Evolutionary conservation across 2,888 invertebrate species (phyloP), one percentile per base, ranked within the genome.

Genomic region (Chouioia cunea): DNA sequence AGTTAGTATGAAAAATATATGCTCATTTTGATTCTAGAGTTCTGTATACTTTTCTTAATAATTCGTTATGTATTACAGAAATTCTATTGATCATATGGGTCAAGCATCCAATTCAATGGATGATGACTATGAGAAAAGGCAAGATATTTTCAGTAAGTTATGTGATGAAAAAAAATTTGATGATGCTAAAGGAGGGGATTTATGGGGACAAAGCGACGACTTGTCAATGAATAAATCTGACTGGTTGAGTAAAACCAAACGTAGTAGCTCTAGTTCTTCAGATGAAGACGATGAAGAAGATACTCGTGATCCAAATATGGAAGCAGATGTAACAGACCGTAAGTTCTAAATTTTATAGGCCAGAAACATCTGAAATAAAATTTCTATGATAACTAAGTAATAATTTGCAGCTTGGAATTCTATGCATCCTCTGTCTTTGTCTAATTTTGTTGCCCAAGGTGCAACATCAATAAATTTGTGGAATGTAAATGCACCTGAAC

Each of bases 141-240:
- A 88, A 64, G 89, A 90, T 71, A 83, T 91, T 81, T 92, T 92
- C 84, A 89, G 90, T 78, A 89, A 90, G 82, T 43, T 74, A 46
- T 70, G 69, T 54, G 71, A 69, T 54, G 82, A 82, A 66, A 84
- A 80, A 58, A 79, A 79, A 62, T 66, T 84, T 65, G 80, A 81
- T 65, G 79, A 82, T 65, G 77, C 81, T 58, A 76, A 79, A 16
- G 73, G 78, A 52, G 77, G 77, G 54, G 74, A 86, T 76, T 86
- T 87, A 74, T 87, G 88, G 78, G 86, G 86, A 66, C 87, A 87
- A 46, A 82, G 83, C 44, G 87, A 87, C 87, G 73, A 87, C 86
- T 43, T 87, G 87, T 73, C 86, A 86, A 73, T 87, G 60, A 87
- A 88, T 70, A 87, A 87, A 77, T 82, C 85, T 15, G 85, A 86